Conservation (phyloP, 2,797 vertebrate species). For the Liparis tanakae region DNA sequence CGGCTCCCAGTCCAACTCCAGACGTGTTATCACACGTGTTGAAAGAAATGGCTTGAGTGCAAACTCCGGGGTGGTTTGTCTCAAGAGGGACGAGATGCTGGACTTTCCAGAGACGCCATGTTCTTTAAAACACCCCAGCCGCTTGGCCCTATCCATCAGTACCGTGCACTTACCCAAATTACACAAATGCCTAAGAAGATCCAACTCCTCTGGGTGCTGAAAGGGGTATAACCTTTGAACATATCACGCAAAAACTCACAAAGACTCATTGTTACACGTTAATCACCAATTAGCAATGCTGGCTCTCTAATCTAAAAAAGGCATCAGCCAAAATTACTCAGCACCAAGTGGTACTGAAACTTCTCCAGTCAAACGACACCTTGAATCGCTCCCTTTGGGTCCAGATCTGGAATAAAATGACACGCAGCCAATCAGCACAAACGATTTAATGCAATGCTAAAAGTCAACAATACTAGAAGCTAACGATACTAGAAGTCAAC, state of each 20-base stretch:
- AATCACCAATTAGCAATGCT: background rate
- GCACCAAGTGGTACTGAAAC: background rate
- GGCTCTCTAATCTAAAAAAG: background rate
- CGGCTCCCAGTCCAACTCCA: constrained; percentile 56
- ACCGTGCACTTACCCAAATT: constrained; percentile 15
- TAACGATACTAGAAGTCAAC: too few species aligned
- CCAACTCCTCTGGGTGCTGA: constrained; percentile 10
- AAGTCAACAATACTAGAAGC: too few species aligned
- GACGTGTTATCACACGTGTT: constrained; percentile 53
- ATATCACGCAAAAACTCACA: constrained; percentile 22
- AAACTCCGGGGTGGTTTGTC: constrained; percentile 34
- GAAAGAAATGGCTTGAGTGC: constrained; percentile 29
- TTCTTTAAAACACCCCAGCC: constrained; percentile 39
- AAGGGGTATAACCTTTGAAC: constrained; percentile 11
- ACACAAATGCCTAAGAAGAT: constrained; percentile 16
- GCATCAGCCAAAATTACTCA: background rate
- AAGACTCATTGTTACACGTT: background rate
- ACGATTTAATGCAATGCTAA: too few species aligned
- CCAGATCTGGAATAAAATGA: too few species aligned
- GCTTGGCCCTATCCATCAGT: background rate
- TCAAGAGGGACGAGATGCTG: constrained; percentile 37
- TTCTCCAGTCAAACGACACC: too few species aligned
- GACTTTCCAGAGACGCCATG: constrained; percentile 48
- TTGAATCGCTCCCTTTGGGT: too few species aligned
- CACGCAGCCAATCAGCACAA: too few species aligned